Base-by-base conservation (phyloP, 2,888 invertebrate species). In the Adineta ricciae region DNA sequence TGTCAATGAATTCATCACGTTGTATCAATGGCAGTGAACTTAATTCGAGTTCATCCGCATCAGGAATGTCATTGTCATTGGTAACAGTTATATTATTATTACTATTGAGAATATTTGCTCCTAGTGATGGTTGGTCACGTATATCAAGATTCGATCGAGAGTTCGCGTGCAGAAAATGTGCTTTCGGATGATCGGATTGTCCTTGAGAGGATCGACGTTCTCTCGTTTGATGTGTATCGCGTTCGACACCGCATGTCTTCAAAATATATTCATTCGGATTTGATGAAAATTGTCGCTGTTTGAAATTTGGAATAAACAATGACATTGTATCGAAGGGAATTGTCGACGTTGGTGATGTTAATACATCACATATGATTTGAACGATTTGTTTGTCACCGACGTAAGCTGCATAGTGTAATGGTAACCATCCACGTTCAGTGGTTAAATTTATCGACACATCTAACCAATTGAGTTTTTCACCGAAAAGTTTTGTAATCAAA, bases 321-420 rank as follows among this genome's bases (percentile, higher is more conserved):
- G 41, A 41, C 21, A 73, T 19, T 19, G 73, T 21, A 41, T 73
- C 73, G 24, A 73, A 36, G 24, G 21, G 73, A 38, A 73, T 41
- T 24, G 19, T 1, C 24, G 41, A 73, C 38, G 38, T 73, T 36
- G 73, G 73, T 73, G 41, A 38, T 73, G 73, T 73, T 41, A 73
- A 41, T 38, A 21, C 21, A 41, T 73, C 24, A 73, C 73, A 73
- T 38, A 73, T 73, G 19, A 21, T 19, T 38, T 24, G 38, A 21
- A 73, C 73, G 9, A 27, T 73, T 24, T 73, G 38, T 73, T 73
- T 73, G 24, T 73, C 73, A 8, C 78, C 78, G 24, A 78, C 78
- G n/a, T 41, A 78, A 41, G 21, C 38, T 78, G 78, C 78, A 78
- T 78, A 78, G n/a, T 78, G 78, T 41, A 78, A n/a, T 78, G 78